Percentiles rank a stretch among this genome's conserved stretches.
These are phyloP conservation scores for Seira musarum DNA, from an alignment of 2,888 invertebrate genomes.

Conservation along the genomic window DNA sequence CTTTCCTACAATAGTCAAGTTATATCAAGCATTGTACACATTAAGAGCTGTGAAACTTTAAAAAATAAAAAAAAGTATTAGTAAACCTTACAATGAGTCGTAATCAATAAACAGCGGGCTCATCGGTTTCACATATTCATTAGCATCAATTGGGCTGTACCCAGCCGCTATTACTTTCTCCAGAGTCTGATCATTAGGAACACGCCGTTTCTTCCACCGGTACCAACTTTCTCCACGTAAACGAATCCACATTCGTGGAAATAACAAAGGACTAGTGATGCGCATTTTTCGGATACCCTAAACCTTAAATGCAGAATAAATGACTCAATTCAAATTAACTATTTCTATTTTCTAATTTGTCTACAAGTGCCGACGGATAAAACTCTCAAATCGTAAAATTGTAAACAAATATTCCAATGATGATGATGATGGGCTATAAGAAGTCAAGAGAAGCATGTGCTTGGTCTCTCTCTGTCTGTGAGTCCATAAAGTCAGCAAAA, in stretches of 20 bases:
- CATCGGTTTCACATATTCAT: constrained; percentile 74
- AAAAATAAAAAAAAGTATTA: not conserved
- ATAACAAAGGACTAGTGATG: constrained; percentile 45
- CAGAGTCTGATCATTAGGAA: constrained; percentile 76
- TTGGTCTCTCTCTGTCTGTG: too few relatives aligned
- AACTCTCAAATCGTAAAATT: too few relatives aligned
- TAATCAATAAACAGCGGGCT: constrained; percentile 52
- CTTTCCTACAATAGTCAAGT: constrained; percentile 46
- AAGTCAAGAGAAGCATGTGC: too few relatives aligned
- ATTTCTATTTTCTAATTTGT: not conserved
- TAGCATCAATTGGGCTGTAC: constrained; percentile 78
- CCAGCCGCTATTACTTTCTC: constrained; percentile 76
- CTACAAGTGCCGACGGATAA: too few relatives aligned
- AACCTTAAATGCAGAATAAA: not conserved
- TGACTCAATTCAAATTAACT: not conserved
- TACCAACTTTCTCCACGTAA: constrained; percentile 75
- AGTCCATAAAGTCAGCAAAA: too few relatives aligned
- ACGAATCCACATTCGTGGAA: constrained; percentile 54
- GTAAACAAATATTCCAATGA: too few relatives aligned
- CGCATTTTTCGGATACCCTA: constrained; percentile 54
- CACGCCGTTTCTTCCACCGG: constrained; percentile 78
- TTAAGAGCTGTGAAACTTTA: not conserved
- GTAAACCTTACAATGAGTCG: constrained; percentile 62
- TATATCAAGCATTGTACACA: constrained; percentile 4
- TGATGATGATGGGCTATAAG: too few relatives aligned